Evolutionary conservation across 1,140 invertebrate genomes (phyloP).

Genomic region (Pseudobourletiella spinata): DNA sequence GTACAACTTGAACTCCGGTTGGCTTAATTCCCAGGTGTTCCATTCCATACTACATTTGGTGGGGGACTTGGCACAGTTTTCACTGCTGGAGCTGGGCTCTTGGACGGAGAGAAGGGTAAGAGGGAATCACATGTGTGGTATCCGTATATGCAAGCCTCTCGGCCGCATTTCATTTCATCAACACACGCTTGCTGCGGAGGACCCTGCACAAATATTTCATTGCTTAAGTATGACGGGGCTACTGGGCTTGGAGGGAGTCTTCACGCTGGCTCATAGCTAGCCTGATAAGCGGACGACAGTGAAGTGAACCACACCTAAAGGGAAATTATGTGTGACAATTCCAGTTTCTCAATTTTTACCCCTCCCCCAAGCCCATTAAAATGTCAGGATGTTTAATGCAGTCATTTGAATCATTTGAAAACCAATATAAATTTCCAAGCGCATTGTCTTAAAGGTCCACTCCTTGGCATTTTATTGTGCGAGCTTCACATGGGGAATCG

Average conservation of each 20-base stretch:
- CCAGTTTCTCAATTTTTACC: not conserved
- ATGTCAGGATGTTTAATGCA: not conserved
- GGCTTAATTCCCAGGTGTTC: conserved; percentile 7
- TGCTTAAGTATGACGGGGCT: too few relatives aligned
- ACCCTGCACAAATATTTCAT: too few relatives aligned
- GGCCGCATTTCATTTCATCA: too few relatives aligned
- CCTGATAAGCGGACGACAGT: too few relatives aligned
- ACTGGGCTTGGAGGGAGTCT: too few relatives aligned
- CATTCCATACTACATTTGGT: conserved; percentile 11
- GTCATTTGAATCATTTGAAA: not conserved
- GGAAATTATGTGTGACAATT: not conserved
- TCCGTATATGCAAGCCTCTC: too few relatives aligned
- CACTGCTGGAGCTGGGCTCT: conserved; percentile 16
- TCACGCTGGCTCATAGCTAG: too few relatives aligned
- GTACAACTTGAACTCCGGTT: too few relatives aligned
- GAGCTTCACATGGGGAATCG: too few relatives aligned
- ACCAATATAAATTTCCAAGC: not conserved
- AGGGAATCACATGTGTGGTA: too few relatives aligned
- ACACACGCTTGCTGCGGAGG: too few relatives aligned
- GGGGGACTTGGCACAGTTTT: conserved; percentile 10
- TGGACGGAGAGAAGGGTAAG: conserved; percentile 12
- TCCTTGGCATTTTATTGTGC: not conserved
- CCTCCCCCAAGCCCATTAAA: not conserved
- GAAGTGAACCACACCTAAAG: not conserved
- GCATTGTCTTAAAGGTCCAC: not conserved